Conservation (phyloP, 2,797 vertebrate species). For the Eulemur albifrons region DNA sequence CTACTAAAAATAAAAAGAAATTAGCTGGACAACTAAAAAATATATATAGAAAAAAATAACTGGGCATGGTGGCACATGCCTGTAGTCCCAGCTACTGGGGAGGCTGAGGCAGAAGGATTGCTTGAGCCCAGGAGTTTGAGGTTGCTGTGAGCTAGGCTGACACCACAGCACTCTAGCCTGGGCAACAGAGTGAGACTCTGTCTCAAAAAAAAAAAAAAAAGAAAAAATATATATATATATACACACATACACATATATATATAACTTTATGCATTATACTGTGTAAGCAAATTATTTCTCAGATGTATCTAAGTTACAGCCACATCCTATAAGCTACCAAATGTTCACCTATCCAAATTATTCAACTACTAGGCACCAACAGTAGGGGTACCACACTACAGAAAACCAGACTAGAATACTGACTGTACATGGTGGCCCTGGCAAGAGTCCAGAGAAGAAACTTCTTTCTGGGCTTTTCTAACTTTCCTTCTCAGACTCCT, state of each 20-base stretch:
- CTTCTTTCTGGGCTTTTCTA: neutral
- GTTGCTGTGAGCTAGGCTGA: no score
- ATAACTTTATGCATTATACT: neutral
- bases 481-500: neutral
- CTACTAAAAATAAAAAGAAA: no score
- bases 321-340: neutral
- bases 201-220: no score
- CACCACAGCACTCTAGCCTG: no score
- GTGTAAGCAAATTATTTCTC: constrained; percentile 20
- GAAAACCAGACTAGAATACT: constrained; percentile 16
- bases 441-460: constrained; percentile 3
- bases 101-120: no score
- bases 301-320: constrained; percentile 7
- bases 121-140: no score
- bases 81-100: no score
- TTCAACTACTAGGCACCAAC: neutral
- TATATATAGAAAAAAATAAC: no score
- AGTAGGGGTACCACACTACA: neutral
- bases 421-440: neutral
- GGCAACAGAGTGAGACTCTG: no score
- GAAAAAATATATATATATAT: no score
- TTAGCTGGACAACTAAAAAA: no score
- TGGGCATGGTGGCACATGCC: no score
- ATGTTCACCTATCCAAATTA: constrained; percentile 25
- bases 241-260: neutral